Conservation (phyloP, 2,113 vertebrate genomes). For the Myotis lucifugus region DNA sequence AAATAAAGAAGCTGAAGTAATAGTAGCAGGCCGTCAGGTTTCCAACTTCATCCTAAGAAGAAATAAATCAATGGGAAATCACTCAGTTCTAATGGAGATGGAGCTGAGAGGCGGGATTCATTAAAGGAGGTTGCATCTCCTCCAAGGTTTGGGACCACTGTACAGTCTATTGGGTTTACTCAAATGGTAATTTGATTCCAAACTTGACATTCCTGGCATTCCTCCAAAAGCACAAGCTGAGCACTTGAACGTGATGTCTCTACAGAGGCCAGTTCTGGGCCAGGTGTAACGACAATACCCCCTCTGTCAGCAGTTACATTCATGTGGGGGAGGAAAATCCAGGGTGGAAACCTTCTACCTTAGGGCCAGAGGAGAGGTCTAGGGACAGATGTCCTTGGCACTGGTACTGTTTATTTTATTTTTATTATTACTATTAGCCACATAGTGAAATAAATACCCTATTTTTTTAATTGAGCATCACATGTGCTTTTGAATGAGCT, state of each 20-base stretch:
- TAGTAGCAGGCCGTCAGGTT: neutral
- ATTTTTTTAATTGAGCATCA: neutral
- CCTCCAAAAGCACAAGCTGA: neutral
- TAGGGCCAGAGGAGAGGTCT: too few relatives aligned
- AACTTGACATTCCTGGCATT: neutral
- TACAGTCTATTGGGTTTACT: neutral
- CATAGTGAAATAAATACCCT: neutral
- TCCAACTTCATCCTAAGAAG: neutral
- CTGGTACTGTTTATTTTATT: neutral
- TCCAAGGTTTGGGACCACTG: rapidly evolving
- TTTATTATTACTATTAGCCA: neutral
- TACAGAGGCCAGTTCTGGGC: neutral
- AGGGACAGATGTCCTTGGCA: neutral
- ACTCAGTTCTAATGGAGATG: neutral
- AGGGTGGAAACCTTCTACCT: too few relatives aligned
- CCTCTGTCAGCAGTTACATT: too few relatives aligned
- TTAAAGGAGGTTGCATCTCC: neutral
- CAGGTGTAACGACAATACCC: neutral
- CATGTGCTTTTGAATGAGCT: neutral
- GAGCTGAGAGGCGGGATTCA: neutral
- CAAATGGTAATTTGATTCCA: neutral
- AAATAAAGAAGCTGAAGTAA: neutral
- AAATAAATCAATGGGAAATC: neutral
- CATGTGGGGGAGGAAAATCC: too few relatives aligned
- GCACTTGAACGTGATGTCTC: neutral